Evolutionary conservation across 2,113 vertebrate genomes (phyloP), one percentile per base, ranked within the genome.

Genomic region (Electrona antarctica): DNA sequence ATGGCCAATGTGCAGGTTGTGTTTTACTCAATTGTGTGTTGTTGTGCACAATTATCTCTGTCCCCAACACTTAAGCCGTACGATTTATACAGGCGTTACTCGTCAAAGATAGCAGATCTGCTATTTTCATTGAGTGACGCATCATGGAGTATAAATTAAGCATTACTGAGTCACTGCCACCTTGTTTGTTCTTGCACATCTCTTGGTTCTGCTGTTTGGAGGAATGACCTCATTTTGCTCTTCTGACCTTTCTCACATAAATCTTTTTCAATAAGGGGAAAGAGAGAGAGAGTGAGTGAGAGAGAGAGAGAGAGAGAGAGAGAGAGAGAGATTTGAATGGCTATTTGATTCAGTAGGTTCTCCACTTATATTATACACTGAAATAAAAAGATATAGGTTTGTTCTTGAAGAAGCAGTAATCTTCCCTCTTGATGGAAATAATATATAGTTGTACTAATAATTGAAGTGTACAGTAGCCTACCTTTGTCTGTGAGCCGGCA

Each of bases 181-280:
- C 84, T 75, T 41, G 33, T 6, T 41, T 41, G 33, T 41, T 41
- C 72, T 63, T 58, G 82, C 80, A 82, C 78, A 63, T 75, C 84
- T 83, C 82, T 78, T 78, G 10, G 29, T 41, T 33, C 41, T 50
- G 74, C 74, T 21, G 76, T 60, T 74, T n/a, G 85, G 71, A 86
- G 76, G 61, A 82, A 86, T 88, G 57, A 77, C 80, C 65, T 84
- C 71, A 79, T 66, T 78, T 47, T 66, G 73, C 55, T 60, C 5
- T 8, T 71, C 69, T 71, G 76, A 69, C 68, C 41, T 80, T 87
- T 87, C 88, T 69, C 83, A 86, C 82, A 79, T 88, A 79, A 82
- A 6, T 41, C 33, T 41, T 41, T 41, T 41, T 2, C 33, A 41
- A 41, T 41, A 41, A 41, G 33, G 5, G 5, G 33, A 41, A 41